Conservation (phyloP, 2,888 invertebrate species). For the Bursaphelenchus okinawaensis region DNA sequence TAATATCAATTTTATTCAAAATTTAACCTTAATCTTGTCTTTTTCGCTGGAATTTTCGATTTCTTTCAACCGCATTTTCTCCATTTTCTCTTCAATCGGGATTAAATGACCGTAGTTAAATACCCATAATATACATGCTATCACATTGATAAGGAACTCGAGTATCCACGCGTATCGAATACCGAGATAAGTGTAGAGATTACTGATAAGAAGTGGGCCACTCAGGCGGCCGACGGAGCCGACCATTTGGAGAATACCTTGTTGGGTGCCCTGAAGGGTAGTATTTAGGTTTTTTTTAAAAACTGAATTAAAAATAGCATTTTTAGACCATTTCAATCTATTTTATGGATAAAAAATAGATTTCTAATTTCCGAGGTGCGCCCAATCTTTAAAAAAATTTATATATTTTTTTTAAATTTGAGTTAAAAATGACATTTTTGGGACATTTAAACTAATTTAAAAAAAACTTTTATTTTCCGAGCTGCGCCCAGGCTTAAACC, state of each 20-base stretch:
- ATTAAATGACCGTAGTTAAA: neutral
- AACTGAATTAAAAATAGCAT: neutral
- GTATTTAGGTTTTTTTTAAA: too few species aligned
- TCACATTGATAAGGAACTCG: neutral
- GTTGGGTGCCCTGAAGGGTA: constrained; percentile 3
- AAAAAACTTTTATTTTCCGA: too few species aligned
- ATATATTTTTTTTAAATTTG: too few species aligned
- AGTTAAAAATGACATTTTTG: too few species aligned
- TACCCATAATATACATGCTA: neutral
- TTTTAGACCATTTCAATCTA: too few species aligned
- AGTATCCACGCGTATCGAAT: neutral
- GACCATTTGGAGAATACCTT: constrained; percentile 9
- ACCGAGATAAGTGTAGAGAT: neutral
- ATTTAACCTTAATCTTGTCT: neutral
- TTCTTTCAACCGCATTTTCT: neutral
- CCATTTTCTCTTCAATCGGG: neutral
- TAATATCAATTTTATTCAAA: neutral
- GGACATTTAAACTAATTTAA: too few species aligned
- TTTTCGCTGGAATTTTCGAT: neutral
- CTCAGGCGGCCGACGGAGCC: neutral
- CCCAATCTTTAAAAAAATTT: too few species aligned
- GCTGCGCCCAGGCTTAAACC: too few species aligned
- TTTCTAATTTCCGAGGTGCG: too few species aligned
- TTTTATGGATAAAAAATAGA: too few species aligned
- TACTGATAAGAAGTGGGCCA: constrained; percentile 1